Base-by-base conservation (phyloP, 2,113 vertebrate species). In the Callopanchax toddi region DNA sequence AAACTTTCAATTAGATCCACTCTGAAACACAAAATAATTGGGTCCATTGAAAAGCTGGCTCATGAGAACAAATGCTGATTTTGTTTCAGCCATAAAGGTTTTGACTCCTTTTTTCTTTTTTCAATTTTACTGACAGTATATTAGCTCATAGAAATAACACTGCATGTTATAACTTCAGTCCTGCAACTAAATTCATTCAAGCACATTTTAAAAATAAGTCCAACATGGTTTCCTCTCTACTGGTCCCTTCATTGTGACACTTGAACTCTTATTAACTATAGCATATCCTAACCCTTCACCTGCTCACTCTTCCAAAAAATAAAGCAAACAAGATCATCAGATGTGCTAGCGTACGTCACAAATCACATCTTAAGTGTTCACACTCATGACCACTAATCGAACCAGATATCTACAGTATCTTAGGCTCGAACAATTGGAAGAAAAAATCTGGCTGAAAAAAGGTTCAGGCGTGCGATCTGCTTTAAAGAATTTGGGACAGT, bases 401-500 rank as follows among this genome's bases (percentile, higher is more conserved):
- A 43, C 9, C 42, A n/a, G 2, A 44, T 8, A 18, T 10, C n/a
- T n/a, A n/a, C n/a, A n/a, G n/a, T n/a, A n/a, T n/a, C n/a, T n/a
- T n/a, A n/a, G n/a, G n/a, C n/a, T n/a, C n/a, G n/a, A n/a, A 32
- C 10, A 11, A 11, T 37, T 10, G 29, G 1, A 15, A 8, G 8
- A 43, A 18, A 20, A 44, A 44, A 44, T 20, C 16, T n/a, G 17
- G 16, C 40, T 8, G 6, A 17, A n/a, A 18, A 43, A 7, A 9
- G 26, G 6, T 12, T 25, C 48, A 59, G 22, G 17, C 36, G 26
- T 44, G 58, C 56, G 54, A 36, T 46, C 16, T 42, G 26, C 34
- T 60, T 71, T 52, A 9, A 52, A 68, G 62, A 78, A 73, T 55
- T 63, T 58, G 43, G 63, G 51, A 60, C 55, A 67, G 59, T 67